Conservation (phyloP, 2,113 vertebrate species). For the Chlorodrepanis virens region DNA sequence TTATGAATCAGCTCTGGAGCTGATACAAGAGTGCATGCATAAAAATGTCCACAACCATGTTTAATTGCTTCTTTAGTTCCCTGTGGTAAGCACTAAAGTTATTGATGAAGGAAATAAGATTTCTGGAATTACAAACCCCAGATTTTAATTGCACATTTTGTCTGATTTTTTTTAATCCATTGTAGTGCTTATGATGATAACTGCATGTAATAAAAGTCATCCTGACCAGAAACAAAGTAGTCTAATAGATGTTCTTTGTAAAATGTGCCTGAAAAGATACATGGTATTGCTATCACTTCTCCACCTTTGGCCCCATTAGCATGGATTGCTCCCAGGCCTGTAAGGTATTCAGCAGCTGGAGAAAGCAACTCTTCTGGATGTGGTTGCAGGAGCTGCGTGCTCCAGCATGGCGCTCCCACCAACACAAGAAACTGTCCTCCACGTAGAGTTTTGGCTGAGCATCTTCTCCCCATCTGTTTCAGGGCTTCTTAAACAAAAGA, state of each 20-base stretch:
- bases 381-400: background rate
- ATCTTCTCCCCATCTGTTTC: background rate
- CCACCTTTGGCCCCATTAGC: slow-evolving; percentile 12
- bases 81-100: slow-evolving; percentile 18
- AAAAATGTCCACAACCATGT: background rate
- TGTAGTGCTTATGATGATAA: background rate
- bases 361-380: background rate
- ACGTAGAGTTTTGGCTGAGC: fast-evolving
- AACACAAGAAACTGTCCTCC: background rate
- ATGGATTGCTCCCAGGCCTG: background rate
- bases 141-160: slow-evolving; percentile 26
- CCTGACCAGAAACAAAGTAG: background rate
- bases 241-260: background rate
- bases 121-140: slow-evolving; percentile 4
- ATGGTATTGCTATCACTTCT: background rate
- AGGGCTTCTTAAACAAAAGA: background rate
- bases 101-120: slow-evolving; percentile 42
- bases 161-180: slow-evolving; percentile 1
- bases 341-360: background rate
- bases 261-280: background rate
- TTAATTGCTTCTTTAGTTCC: background rate
- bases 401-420: fast-evolving
- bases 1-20: slow-evolving; percentile 3
- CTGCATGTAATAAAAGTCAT: background rate
- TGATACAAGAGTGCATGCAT: background rate